Conservation (phyloP, 2,888 invertebrate species). For the Girardia tigrina region DNA sequence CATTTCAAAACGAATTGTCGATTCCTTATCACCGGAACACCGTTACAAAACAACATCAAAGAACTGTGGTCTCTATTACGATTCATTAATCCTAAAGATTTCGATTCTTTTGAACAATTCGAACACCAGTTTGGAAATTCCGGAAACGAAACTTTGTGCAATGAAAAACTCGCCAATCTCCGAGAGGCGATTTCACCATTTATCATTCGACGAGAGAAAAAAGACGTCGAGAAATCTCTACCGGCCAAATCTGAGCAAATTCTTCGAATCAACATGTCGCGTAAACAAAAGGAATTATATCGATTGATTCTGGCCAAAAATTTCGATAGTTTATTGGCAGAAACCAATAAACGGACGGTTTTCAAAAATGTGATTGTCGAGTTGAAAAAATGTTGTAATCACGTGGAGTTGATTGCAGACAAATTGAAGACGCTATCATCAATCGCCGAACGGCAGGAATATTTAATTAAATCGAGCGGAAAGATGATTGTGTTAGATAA, state of each 20-base stretch:
- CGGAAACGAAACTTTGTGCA: slow-evolving; percentile 57
- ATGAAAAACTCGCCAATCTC: slow-evolving; percentile 72
- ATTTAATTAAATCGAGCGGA: slow-evolving; percentile 78
- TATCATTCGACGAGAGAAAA: slow-evolving; percentile 83
- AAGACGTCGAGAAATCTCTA: slow-evolving; percentile 93
- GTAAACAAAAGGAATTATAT: slow-evolving; percentile 90
- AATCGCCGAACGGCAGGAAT: slow-evolving; percentile 53
- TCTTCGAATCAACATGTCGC: slow-evolving; percentile 90
- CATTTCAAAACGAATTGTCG: slow-evolving; percentile 86
- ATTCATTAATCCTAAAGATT: slow-evolving; percentile 93
- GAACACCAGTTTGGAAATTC: slow-evolving; percentile 70
- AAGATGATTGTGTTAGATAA: slow-evolving; percentile 89
- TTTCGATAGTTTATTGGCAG: slow-evolving; percentile 82
- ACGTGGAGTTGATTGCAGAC: slow-evolving; percentile 57
- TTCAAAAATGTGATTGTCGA: slow-evolving; percentile 96
- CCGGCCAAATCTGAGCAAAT: slow-evolving; percentile 99
- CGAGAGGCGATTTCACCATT: slow-evolving; percentile 90
- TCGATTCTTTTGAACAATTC: slow-evolving; percentile 77
- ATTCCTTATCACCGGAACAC: slow-evolving; percentile 71
- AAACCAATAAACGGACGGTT: slow-evolving; percentile 77
- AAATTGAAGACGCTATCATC: slow-evolving; percentile 28
- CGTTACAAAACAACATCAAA: slow-evolving; percentile 91
- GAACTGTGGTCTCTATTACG: slow-evolving; percentile 93
- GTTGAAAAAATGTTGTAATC: slow-evolving; percentile 96
- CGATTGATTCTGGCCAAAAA: slow-evolving; percentile 59